Base-by-base conservation (phyloP, 1,140 invertebrate genomes). In the Ceratina australensis region DNA sequence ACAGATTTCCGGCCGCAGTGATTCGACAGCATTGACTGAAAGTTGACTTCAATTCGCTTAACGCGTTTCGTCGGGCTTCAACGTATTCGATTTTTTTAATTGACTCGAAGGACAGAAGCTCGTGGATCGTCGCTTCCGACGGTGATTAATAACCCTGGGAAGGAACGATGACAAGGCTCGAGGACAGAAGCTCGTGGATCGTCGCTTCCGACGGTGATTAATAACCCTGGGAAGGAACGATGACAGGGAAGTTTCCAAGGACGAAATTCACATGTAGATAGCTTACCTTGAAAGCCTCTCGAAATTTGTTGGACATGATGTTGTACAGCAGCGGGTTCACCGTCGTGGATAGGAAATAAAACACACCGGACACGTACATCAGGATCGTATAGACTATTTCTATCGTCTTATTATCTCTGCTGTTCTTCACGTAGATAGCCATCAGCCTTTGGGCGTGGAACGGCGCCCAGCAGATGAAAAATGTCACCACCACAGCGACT, bases 401-500 rank as follows among this genome's bases (percentile, higher is more conserved):
- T 8, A 94, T 2, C 65, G 56, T 75, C 26, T 68, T 82, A n/a
- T 13, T 77, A 61, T 47, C 86, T 81, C 78, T 90, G 12, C 86
- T 86, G 1, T 82, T 92, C 24, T 89, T 28, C 7, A 94, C 95
- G 75, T 96, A 96, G 10, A 96, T 94, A 0, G 95, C 95, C 26
- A 96, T 93, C 8, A 98, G 90, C 13, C 97, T 93, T 87, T 99
- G 98, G 0, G 96, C 95, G 88, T 99, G 98, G 90, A 98, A 98
- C 3, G 98, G 98, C 0, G 97, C 97, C 97, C 97, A 99, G 91
- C 97, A 98, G 18, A 98, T 93, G 92, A 98, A 98, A 91, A 99
- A 99, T 0, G 97, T 96, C 2, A 97, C 95, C 0, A 98, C 98
- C 1, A 99, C 98, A 49, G 97, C 97, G 86, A 98, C 98, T 98